A percentile compares a stretch with the other conserved stretches of the same genome.
These are phyloP conservation scores for Microctonus brassicae DNA, from an alignment of 2,888 invertebrate genomes.

Conservation along the genomic window DNA sequence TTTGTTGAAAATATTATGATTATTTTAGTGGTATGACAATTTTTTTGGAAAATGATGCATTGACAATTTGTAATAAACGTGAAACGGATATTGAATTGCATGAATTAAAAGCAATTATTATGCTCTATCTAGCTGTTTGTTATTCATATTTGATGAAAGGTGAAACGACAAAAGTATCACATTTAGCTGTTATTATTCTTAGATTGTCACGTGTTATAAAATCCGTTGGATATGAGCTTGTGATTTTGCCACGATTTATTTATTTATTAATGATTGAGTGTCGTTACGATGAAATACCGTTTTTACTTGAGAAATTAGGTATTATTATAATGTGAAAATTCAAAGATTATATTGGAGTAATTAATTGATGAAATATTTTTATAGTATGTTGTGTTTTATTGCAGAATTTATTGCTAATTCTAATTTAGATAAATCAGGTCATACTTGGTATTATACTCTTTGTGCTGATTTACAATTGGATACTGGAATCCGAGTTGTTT, in stretches of 20 bases:
- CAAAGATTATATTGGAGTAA: neutral
- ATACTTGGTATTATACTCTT: constrained; percentile 75
- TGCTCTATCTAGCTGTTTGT: constrained; percentile 9
- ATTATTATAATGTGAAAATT: neutral
- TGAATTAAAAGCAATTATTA: neutral
- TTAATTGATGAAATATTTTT: neutral
- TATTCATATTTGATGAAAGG: constrained; percentile 12
- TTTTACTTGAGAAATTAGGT: constrained; percentile 69
- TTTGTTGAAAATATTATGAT: neutral
- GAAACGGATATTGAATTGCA: neutral
- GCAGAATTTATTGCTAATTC: constrained; percentile 56
- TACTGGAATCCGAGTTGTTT: constrained; percentile 73
- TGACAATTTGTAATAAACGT: constrained; percentile 11
- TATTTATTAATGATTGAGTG: constrained; percentile 39
- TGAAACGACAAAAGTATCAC: neutral
- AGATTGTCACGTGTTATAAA: neutral
- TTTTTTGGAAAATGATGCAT: constrained; percentile 65
- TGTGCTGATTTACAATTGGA: constrained; percentile 74
- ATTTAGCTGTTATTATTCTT: neutral
- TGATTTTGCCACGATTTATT: constrained; percentile 9
- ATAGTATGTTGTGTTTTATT: neutral
- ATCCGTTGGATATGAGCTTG: neutral
- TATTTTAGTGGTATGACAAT: constrained; percentile 53
- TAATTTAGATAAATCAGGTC: constrained; percentile 68
- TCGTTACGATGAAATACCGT: constrained; percentile 66